phyloP scores from a whole-genome alignment of 2,797 vertebrate species.

The Triplophysa yarkandensis region DNA sequence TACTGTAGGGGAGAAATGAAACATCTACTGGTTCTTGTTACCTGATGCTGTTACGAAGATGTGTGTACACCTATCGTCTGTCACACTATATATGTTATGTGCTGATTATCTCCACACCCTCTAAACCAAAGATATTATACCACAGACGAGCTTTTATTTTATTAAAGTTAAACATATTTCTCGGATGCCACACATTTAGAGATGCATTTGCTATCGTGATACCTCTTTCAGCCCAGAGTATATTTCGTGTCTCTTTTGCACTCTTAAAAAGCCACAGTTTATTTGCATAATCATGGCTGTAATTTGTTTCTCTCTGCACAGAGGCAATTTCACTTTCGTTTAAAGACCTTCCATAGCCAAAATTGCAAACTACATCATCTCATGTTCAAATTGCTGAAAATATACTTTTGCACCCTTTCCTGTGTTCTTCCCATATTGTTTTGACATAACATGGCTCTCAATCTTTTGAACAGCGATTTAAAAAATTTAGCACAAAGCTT shows the following conservation, averaged over 20 bases:
- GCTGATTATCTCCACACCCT: slow-evolving; percentile 35
- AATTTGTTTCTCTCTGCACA: slow-evolving; percentile 73
- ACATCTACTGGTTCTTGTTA: no score
- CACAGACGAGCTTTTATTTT: slow-evolving; percentile 46
- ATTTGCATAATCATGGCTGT: slow-evolving; percentile 81
- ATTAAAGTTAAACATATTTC: slow-evolving; percentile 34
- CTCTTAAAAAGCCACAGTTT: slow-evolving; percentile 72
- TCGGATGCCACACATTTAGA: slow-evolving; percentile 35
- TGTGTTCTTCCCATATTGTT: neutral
- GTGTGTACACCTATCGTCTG: neutral
- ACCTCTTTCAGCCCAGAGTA: slow-evolving; percentile 42
- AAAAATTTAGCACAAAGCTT: neutral
- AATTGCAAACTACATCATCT: slow-evolving; percentile 67
- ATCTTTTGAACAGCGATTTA: slow-evolving; percentile 34
- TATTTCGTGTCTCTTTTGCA: slow-evolving; percentile 64
- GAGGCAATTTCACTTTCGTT: slow-evolving; percentile 73
- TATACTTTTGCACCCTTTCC: slow-evolving; percentile 17
- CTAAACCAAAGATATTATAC: slow-evolving; percentile 17
- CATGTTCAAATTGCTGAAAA: slow-evolving; percentile 64
- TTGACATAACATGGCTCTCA: neutral
- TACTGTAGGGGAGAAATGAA: neutral
- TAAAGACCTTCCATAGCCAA: slow-evolving; percentile 68
- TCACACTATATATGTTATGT: slow-evolving; percentile 5
- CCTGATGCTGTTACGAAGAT: neutral
- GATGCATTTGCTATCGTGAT: slow-evolving; percentile 37